Percentiles rank a stretch among this genome's conserved stretches.
These are phyloP conservation scores for Pseudopodoces humilis DNA, from an alignment of 2,113 vertebrate species.

Conservation along the genomic window DNA sequence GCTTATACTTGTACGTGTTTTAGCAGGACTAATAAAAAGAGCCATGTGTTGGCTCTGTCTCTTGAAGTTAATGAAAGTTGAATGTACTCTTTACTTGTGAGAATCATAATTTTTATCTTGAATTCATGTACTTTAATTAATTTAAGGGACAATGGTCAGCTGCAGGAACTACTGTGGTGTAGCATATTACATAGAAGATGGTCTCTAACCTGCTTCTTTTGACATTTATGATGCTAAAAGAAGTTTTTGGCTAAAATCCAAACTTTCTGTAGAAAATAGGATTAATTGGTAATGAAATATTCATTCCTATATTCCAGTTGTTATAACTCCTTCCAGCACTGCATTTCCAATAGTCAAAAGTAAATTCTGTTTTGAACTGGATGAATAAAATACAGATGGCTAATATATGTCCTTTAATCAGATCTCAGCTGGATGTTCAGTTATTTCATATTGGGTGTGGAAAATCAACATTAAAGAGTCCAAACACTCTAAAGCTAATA, in stretches of 20 bases:
- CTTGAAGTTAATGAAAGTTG: background rate
- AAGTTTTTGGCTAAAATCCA: background rate
- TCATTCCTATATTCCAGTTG: background rate
- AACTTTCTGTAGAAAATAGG: background rate
- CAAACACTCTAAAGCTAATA: background rate
- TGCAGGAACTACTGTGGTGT: background rate
- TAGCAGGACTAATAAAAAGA: background rate
- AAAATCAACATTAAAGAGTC: background rate
- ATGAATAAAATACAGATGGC: background rate
- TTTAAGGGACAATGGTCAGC: background rate
- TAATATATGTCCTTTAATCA: background rate
- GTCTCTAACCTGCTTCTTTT: background rate
- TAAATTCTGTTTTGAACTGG: background rate
- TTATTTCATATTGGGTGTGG: background rate
- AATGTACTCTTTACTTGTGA: background rate
- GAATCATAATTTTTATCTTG: background rate
- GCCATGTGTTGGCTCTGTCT: background rate
- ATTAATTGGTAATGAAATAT: background rate
- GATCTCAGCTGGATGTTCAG: background rate
- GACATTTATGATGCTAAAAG: background rate
- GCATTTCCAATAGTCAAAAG: background rate
- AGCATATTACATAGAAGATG: background rate
- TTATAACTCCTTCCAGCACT: background rate
- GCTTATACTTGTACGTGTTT: background rate
- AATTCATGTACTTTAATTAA: background rate